phyloP scores from a whole-genome alignment of 2,888 invertebrate species.

The Altica lythri region DNA sequence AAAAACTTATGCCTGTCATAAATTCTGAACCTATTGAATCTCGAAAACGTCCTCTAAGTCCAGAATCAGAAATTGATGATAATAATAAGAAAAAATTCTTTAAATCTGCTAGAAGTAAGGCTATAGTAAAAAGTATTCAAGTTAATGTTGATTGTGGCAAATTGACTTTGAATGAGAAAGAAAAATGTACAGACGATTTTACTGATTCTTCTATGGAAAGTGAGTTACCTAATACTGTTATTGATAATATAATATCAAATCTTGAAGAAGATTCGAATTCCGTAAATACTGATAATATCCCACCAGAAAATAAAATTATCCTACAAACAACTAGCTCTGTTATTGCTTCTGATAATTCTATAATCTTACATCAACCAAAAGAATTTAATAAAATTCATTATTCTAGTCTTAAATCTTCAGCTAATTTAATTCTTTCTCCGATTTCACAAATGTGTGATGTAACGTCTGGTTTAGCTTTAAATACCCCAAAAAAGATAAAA shows the following conservation, averaged over 20 bases:
- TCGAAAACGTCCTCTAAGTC: slow-evolving; percentile 26
- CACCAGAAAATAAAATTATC: slow-evolving; percentile 30
- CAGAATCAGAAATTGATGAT: slow-evolving; percentile 35
- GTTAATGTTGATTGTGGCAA: slow-evolving; percentile 51
- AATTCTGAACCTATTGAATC: slow-evolving; percentile 15
- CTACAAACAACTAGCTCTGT: slow-evolving; percentile 43
- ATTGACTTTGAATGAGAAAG: too few relatives aligned
- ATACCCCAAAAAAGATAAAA: slow-evolving; percentile 58
- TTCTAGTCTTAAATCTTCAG: too few relatives aligned
- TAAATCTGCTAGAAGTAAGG: slow-evolving; percentile 52
- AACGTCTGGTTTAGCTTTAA: slow-evolving; percentile 58
- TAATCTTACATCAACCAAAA: slow-evolving; percentile 41
- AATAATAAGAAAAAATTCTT: slow-evolving; percentile 58
- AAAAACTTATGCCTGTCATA: slow-evolving; percentile 15
- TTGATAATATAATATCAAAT: slow-evolving; percentile 50
- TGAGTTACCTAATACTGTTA: slow-evolving; percentile 33
- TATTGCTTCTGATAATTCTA: slow-evolving; percentile 44
- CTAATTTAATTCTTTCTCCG: slow-evolving; percentile 56
- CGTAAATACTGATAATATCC: too few relatives aligned
- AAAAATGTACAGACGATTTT: slow-evolving; percentile 36
- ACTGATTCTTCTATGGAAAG: too few relatives aligned
- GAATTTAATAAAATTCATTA: too few relatives aligned
- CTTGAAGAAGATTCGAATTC: slow-evolving; percentile 49
- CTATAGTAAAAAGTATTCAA: slow-evolving; percentile 54
- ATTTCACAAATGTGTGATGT: slow-evolving; percentile 60